These are phyloP conservation scores for Nasonia oneida DNA, from an alignment of 2,888 invertebrate species.

Conservation along the genomic window DNA sequence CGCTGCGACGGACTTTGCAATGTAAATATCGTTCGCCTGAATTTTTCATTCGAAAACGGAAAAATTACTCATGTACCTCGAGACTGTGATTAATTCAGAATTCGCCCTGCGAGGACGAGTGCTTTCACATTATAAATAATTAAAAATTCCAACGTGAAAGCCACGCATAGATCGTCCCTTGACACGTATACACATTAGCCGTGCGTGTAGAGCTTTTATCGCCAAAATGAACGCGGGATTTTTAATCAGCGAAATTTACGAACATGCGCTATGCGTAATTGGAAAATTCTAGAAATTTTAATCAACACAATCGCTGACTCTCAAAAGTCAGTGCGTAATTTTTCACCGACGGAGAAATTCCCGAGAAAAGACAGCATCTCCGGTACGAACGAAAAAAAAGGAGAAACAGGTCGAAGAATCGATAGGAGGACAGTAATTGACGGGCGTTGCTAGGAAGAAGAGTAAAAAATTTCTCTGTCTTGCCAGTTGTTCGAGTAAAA, in stretches of 20 bases:
- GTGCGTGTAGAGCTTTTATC: not conserved
- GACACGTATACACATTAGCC: not conserved
- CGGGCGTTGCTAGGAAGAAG: not conserved
- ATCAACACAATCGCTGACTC: not conserved
- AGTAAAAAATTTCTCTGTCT: not conserved
- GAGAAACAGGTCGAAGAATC: not conserved
- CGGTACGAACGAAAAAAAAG: not conserved
- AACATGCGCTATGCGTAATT: not conserved
- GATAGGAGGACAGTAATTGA: constrained; percentile 19
- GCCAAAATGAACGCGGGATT: not conserved
- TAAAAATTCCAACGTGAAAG: not conserved
- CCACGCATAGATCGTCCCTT: not conserved
- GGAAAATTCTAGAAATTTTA: not conserved
- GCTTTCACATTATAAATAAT: not conserved
- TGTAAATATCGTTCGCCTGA: too few species aligned
- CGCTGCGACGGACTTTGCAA: too few species aligned
- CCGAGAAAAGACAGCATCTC: not conserved
- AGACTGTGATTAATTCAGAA: not conserved
- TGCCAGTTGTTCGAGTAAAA: not conserved
- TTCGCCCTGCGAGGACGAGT: not conserved
- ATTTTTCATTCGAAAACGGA: not conserved
- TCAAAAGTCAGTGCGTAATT: not conserved
- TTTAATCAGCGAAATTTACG: not conserved
- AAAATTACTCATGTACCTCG: not conserved
- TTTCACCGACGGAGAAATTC: not conserved